Conservation (phyloP, 2,797 vertebrate genomes). For the Ptychadena robeensis region DNA sequence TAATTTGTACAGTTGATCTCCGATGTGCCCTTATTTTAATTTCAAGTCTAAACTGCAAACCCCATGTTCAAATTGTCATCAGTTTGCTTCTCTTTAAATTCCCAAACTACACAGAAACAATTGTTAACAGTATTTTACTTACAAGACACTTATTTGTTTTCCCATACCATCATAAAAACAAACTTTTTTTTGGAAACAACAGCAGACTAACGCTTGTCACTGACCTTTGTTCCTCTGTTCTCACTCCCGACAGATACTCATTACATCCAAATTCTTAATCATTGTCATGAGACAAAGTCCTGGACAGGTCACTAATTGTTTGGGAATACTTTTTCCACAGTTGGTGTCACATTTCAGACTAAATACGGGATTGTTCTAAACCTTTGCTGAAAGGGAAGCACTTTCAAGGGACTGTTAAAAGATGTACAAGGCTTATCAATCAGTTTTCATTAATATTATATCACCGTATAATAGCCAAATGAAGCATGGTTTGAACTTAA, state of each 20-base stretch:
- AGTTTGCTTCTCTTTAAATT: neutral
- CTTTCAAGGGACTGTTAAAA: constrained; percentile 41
- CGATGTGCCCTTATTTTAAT: too few species aligned
- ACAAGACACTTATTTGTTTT: constrained; percentile 15
- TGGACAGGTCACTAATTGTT: constrained; percentile 59
- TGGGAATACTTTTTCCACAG: constrained; percentile 64
- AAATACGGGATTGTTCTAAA: constrained; percentile 19
- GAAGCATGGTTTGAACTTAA: neutral
- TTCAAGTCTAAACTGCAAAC: too few species aligned
- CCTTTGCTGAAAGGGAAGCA: constrained; percentile 32
- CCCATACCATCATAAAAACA: constrained; percentile 41
- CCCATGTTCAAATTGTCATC: neutral
- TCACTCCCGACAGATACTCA: constrained; percentile 64
- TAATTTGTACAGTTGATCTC: too few species aligned
- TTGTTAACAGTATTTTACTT: constrained; percentile 33
- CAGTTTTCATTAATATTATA: neutral
- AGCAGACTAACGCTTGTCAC: constrained; percentile 42
- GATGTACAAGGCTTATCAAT: neutral
- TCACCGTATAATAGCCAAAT: neutral
- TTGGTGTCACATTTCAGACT: constrained; percentile 66
- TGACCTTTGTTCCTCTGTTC: constrained; percentile 47
- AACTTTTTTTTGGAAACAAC: constrained; percentile 45
- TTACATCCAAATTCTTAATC: constrained; percentile 69
- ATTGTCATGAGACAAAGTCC: constrained; percentile 66
- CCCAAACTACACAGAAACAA: neutral